phyloP scores from a whole-genome alignment of 2,797 vertebrate genomes.

The Molossus alvarezi region DNA sequence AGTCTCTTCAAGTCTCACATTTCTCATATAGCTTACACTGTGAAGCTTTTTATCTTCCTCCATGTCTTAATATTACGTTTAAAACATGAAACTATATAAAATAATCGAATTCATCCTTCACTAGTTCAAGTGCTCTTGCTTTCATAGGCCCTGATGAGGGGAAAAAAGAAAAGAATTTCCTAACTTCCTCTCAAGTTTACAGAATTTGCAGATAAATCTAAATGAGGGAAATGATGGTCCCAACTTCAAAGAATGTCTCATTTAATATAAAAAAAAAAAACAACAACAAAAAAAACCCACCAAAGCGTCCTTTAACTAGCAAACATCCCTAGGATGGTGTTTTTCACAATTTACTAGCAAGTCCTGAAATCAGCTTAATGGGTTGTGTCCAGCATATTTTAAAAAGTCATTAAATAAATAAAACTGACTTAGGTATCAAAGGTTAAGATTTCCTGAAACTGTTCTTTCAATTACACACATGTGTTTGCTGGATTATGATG shows the following conservation, averaged over 20 bases:
- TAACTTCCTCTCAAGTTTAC: not conserved
- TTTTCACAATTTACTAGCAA: not conserved
- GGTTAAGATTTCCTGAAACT: not conserved
- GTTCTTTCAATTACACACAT: not conserved
- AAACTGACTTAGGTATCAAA: not conserved
- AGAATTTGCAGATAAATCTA: not conserved
- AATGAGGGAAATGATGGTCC: not conserved
- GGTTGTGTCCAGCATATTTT: not conserved
- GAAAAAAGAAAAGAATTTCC: not conserved
- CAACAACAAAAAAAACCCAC: not conserved
- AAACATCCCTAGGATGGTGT: not conserved
- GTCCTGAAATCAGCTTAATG: not conserved
- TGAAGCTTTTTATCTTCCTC: not conserved
- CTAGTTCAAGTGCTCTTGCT: conserved; percentile 11
- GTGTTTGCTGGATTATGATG: not conserved
- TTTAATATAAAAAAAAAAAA: not conserved
- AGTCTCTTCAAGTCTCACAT: conserved; percentile 3
- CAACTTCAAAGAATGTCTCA: conserved; percentile 10
- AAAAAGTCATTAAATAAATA: conserved; percentile 23
- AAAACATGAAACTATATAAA: not conserved
- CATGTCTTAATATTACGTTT: not conserved
- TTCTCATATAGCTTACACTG: not conserved
- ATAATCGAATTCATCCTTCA: not conserved
- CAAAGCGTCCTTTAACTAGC: conserved; percentile 1
- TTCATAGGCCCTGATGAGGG: not conserved